Conservation (phyloP, 1,140 invertebrate species). For the Drosophila sp. region DNA sequence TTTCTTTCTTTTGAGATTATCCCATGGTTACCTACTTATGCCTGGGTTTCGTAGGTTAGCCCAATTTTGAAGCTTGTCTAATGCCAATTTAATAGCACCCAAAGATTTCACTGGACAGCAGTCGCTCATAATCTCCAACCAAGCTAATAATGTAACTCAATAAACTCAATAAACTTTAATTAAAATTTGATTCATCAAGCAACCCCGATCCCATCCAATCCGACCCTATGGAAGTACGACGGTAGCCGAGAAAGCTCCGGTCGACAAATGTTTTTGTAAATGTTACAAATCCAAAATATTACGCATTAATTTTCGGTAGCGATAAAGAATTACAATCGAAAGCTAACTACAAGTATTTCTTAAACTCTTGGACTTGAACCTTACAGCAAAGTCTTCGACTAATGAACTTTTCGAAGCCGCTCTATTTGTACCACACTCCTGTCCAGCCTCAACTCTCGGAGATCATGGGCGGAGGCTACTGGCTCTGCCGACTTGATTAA, state of each 20-base stretch:
- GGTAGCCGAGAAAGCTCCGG: constrained; percentile 45
- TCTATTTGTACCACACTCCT: constrained; percentile 16
- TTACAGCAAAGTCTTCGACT: constrained; percentile 24
- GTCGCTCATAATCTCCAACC: constrained; percentile 42
- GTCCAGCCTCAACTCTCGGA: constrained; percentile 17
- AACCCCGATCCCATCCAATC: constrained; percentile 19
- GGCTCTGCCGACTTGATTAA: constrained; percentile 59
- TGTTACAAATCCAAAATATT: constrained; percentile 65
- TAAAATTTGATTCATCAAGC: constrained; percentile 63
- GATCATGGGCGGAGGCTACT: constrained; percentile 52
- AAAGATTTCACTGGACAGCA: constrained; percentile 21
- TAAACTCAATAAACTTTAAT: constrained; percentile 52
- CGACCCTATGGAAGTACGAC: constrained; percentile 27
- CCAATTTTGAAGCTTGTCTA: constrained; percentile 43
- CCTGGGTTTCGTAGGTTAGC: constrained; percentile 5
- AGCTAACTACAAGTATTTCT: constrained; percentile 14
- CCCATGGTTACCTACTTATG: constrained; percentile 11
- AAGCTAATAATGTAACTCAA: constrained; percentile 69
- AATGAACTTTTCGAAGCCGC: constrained; percentile 42
- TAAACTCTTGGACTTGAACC: constrained; percentile 32
- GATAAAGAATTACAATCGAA: constrained; percentile 67
- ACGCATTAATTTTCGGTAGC: constrained; percentile 82
- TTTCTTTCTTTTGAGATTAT: constrained; percentile 10
- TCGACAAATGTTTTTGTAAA: constrained; percentile 39
- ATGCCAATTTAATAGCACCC: constrained; percentile 73